Percentiles rank a stretch among this genome's conserved stretches.
Evolutionary conservation across 2,113 vertebrate genomes (phyloP).

Genomic region (Chiloscyllium plagiosum): DNA sequence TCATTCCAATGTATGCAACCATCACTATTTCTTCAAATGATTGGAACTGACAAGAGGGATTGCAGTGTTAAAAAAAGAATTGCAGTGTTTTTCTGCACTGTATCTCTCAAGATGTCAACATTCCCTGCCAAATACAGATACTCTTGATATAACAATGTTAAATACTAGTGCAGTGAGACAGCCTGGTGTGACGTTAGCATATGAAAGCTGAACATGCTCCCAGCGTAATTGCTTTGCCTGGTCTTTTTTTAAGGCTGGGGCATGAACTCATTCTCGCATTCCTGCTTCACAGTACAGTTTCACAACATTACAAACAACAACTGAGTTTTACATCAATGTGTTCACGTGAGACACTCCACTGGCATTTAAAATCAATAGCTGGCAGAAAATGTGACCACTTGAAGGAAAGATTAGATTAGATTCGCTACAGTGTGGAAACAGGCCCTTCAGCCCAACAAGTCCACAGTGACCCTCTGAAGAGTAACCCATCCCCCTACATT

Average conservation of each 20-base stretch:
- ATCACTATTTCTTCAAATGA: neutral
- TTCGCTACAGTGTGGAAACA: too few relatives aligned
- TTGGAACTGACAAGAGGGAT: constrained; percentile 25
- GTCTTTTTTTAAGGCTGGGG: neutral
- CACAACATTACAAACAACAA: neutral
- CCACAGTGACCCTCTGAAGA: too few relatives aligned
- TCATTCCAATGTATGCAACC: neutral
- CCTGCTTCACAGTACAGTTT: neutral
- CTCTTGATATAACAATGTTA: neutral
- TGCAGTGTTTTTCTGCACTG: neutral
- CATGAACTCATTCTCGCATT: neutral
- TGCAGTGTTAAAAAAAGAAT: neutral
- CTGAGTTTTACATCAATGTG: neutral
- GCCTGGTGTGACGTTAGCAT: neutral
- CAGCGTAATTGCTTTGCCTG: neutral
- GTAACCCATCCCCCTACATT: too few relatives aligned
- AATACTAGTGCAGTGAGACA: neutral
- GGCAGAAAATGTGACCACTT: neutral
- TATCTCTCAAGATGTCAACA: neutral
- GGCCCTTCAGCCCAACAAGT: too few relatives aligned
- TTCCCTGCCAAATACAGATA: neutral
- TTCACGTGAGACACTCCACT: neutral
- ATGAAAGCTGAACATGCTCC: neutral
- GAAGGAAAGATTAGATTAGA: neutral
- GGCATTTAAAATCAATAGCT: neutral